Evolutionary conservation across 2,888 invertebrate species (phyloP).

Genomic region (Cryptus viduatorius): DNA sequence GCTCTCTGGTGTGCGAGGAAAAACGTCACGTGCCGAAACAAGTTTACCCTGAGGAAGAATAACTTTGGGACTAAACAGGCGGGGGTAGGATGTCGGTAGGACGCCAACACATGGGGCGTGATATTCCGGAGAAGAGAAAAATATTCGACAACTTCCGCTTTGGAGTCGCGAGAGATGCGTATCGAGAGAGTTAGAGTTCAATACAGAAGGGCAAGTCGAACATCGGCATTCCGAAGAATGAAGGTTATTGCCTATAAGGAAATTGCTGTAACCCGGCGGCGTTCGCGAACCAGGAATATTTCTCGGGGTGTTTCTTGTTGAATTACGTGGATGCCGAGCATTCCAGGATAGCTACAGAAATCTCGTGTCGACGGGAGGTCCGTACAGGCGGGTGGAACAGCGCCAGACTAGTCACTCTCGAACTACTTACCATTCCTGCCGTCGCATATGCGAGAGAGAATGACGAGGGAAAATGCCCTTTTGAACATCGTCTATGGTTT

Average conservation of each 20-base stretch:
- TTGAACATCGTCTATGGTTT: too few relatives aligned
- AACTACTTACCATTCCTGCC: not conserved
- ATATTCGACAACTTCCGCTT: slow-evolving; percentile 19
- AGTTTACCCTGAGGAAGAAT: slow-evolving; percentile 19
- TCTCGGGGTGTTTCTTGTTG: not conserved
- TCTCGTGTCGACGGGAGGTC: not conserved
- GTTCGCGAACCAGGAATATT: slow-evolving; percentile 11
- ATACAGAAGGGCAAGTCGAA: slow-evolving; percentile 7
- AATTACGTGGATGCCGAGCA: not conserved
- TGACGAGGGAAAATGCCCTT: too few relatives aligned
- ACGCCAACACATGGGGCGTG: too few relatives aligned
- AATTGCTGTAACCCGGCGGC: slow-evolving; percentile 9
- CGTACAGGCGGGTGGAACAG: not conserved
- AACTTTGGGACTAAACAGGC: not conserved
- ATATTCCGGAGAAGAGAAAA: not conserved
- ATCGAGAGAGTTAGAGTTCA: not conserved
- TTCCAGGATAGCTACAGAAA: not conserved
- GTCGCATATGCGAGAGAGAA: too few relatives aligned
- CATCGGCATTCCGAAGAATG: not conserved
- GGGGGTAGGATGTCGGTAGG: not conserved
- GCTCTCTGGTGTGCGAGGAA: not conserved
- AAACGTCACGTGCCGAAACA: slow-evolving; percentile 7
- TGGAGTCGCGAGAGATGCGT: slow-evolving; percentile 6
- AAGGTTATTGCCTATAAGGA: slow-evolving; percentile 13
- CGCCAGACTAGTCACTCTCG: not conserved